Conservation (phyloP, 2,113 vertebrate genomes). For the Euleptes europaea region DNA sequence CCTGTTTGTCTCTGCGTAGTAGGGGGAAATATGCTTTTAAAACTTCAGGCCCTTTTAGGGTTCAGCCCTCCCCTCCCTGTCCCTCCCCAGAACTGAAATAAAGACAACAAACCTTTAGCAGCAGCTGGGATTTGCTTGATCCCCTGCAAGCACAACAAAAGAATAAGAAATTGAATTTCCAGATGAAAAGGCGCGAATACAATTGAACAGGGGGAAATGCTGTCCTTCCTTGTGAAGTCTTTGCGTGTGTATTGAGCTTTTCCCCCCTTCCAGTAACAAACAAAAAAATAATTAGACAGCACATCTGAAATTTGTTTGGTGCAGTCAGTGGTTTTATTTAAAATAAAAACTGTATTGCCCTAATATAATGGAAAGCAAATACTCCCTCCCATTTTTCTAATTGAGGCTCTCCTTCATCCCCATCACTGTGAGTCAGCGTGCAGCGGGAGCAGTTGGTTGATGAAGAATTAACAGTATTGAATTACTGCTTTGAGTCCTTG, state of each 20-base stretch:
- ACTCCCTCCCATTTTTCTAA: constrained; percentile 23
- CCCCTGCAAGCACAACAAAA: neutral
- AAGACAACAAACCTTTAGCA: constrained; percentile 22
- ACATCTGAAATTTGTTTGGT: constrained; percentile 7
- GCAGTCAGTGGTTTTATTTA: constrained; percentile 1
- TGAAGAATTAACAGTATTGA: constrained; percentile 57
- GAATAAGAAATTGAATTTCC: neutral
- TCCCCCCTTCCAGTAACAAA: neutral
- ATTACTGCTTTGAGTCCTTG: constrained; percentile 45
- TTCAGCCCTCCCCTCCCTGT: too few relatives aligned
- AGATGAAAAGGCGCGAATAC: neutral
- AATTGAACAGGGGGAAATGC: neutral
- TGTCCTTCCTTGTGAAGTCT: neutral
- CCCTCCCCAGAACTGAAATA: neutral
- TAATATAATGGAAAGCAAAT: neutral
- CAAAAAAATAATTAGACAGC: neutral
- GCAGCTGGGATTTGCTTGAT: neutral
- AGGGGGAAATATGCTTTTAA: neutral
- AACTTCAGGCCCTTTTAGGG: neutral
- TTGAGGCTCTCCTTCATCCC: constrained; percentile 1
- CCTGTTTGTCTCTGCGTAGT: neutral
- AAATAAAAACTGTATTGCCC: constrained; percentile 3
- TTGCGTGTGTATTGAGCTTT: neutral
- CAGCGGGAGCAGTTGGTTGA: constrained; percentile 49
- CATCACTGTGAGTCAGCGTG: constrained; percentile 7